These are phyloP conservation scores for Geophilus truncorum DNA, from an alignment of 2,888 invertebrate species.

Conservation along the genomic window DNA sequence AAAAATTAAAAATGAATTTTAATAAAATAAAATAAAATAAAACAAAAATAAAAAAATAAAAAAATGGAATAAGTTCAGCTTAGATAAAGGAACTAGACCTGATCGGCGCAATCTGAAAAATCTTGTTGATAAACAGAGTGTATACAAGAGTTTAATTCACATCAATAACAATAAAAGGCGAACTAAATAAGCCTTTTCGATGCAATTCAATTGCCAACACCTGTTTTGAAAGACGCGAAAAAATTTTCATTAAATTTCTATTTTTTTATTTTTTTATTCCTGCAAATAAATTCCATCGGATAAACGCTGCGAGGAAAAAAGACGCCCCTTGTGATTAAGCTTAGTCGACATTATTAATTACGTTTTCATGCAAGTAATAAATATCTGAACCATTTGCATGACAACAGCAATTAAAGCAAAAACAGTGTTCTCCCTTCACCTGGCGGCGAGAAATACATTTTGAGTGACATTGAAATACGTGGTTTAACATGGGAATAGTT, in stretches of 20 bases:
- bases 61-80: not conserved
- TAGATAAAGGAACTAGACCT: not conserved
- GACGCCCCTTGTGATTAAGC: not conserved
- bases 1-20: too few relatives aligned
- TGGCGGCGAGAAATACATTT: too few relatives aligned
- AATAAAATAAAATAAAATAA: too few relatives aligned
- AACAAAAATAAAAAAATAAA: too few relatives aligned
- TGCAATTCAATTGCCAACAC: not conserved
- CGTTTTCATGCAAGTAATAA: constrained; percentile 10
- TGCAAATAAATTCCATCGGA: not conserved
- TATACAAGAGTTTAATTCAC: not conserved
- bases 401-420: not conserved
- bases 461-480: too few relatives aligned
- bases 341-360: not conserved
- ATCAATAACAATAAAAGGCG: not conserved
- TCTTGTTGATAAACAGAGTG: not conserved
- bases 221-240: too few relatives aligned
- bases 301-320: not conserved
- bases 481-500: too few relatives aligned
- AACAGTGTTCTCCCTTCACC: too few relatives aligned
- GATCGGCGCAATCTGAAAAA: not conserved
- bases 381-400: not conserved
- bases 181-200: too few relatives aligned
- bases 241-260: too few relatives aligned
- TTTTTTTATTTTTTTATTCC: not conserved